These are phyloP conservation scores for Hanleya hanleyi DNA, from an alignment of 2,888 invertebrate genomes.

Conservation along the genomic window DNA sequence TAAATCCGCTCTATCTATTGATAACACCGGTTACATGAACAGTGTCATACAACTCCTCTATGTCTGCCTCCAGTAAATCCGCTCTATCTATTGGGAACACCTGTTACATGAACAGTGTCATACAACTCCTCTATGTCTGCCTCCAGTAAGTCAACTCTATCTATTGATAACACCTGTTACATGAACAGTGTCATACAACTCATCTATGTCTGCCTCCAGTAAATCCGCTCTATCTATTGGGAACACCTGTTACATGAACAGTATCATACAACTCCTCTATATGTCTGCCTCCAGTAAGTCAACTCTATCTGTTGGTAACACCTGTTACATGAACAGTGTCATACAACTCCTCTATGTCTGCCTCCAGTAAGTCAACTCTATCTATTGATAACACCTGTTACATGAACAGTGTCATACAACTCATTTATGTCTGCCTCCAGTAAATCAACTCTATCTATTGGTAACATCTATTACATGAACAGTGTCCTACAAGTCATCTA, in stretches of 20 bases:
- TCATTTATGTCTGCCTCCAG: no score
- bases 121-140: slow-evolving; percentile 88
- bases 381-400: no score
- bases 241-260: slow-evolving; percentile 93
- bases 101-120: slow-evolving; percentile 91
- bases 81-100: no score
- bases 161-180: slow-evolving; percentile 93
- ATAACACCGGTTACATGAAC: slow-evolving; percentile 94
- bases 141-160: slow-evolving; percentile 80
- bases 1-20: no score
- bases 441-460: no score
- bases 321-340: slow-evolving; percentile 92
- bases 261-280: slow-evolving; percentile 86
- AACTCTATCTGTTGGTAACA: no score
- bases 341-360: slow-evolving; percentile 89
- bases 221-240: no score
- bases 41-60: slow-evolving; percentile 88
- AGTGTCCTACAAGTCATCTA: no score
- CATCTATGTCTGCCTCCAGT: slow-evolving; percentile 85
- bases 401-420: no score
- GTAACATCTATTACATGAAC: no score
- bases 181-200: slow-evolving; percentile 92
- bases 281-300: slow-evolving; percentile 88
- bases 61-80: slow-evolving; percentile 83
- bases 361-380: slow-evolving; percentile 79